A percentile compares a stretch with the other conserved stretches of the same genome.
These are phyloP conservation scores for Branchellion lobata DNA, from an alignment of 2,888 invertebrate species.

Conservation along the genomic window DNA sequence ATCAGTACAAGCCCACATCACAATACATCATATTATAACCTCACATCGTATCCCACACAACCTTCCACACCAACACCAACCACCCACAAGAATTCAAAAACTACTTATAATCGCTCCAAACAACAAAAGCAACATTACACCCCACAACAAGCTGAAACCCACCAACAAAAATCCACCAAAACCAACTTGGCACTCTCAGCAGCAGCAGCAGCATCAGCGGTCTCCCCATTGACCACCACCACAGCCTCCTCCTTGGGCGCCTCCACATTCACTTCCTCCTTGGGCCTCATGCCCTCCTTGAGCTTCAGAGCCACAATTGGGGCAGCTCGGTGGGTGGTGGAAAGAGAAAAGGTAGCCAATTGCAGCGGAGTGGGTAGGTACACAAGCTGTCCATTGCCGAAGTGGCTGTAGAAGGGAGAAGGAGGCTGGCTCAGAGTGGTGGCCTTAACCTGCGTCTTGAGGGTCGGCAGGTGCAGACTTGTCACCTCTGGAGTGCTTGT, in stretches of 20 bases:
- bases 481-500: slow-evolving; percentile 92
- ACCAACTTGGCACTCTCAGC: neutral
- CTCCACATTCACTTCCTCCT: slow-evolving; percentile 4
- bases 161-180: too few relatives aligned
- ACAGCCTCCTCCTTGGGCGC: slow-evolving; percentile 20
- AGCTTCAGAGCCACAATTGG: slow-evolving; percentile 7
- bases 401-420: neutral
- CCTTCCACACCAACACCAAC: too few relatives aligned
- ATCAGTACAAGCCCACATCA: too few relatives aligned
- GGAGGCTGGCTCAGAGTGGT: slow-evolving; percentile 13
- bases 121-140: neutral
- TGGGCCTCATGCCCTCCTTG: slow-evolving; percentile 44
- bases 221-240: neutral
- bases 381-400: slow-evolving; percentile 5
- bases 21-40: too few relatives aligned
- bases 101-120: neutral
- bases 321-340: slow-evolving; percentile 9
- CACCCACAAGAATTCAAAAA: too few relatives aligned
- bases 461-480: slow-evolving; percentile 55
- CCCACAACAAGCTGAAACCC: neutral
- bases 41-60: too few relatives aligned
- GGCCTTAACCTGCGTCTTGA: slow-evolving; percentile 38
- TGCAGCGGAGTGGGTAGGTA: slow-evolving; percentile 13
- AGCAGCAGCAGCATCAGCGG: neutral
- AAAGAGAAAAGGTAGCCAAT: slow-evolving; percentile 27